A percentile compares a stretch with the other conserved stretches of the same genome.
Conservation (phyloP, 1,140 invertebrate species). For the Bombus breviceps region DNA sequence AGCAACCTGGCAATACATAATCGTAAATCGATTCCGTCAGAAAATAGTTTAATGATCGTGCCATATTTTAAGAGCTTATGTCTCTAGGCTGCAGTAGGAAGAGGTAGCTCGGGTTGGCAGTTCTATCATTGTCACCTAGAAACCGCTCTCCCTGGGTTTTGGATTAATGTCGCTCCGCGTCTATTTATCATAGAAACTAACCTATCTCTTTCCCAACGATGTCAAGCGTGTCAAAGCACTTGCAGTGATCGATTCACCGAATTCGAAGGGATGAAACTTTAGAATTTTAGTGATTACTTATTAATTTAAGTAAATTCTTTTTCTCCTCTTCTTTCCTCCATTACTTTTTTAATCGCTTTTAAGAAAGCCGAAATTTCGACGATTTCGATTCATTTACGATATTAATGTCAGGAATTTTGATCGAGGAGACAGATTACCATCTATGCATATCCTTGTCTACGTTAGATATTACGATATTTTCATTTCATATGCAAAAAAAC, state of each 20-base stretch:
- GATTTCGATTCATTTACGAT: not conserved
- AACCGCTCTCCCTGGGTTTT: conserved; percentile 34
- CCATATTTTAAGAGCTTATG: conserved; percentile 62
- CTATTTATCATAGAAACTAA: conserved; percentile 64
- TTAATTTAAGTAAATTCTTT: not conserved
- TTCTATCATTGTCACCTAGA: conserved; percentile 64
- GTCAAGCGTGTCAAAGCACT: conserved; percentile 45
- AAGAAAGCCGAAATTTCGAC: too few relatives aligned
- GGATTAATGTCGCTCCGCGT: conserved; percentile 58
- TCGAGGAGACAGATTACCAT: too few relatives aligned
- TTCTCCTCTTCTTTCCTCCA: not conserved
- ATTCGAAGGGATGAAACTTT: not conserved
- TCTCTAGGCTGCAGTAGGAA: conserved; percentile 41
- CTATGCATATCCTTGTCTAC: too few relatives aligned
- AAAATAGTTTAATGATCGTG: conserved; percentile 63
- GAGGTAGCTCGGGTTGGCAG: conserved; percentile 43
- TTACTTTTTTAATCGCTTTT: too few relatives aligned
- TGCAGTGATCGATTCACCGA: conserved; percentile 42
- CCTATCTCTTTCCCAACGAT: conserved; percentile 37
- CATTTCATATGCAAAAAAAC: too few relatives aligned
- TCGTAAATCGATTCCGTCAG: conserved; percentile 62
- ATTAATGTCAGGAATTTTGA: not conserved
- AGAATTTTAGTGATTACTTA: not conserved
- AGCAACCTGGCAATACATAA: conserved; percentile 3
- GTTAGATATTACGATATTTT: too few relatives aligned